Percentiles rank a stretch among this genome's conserved stretches.
phyloP scores from a whole-genome alignment of 2,113 vertebrate species.

The Oreocharis arfaki region DNA sequence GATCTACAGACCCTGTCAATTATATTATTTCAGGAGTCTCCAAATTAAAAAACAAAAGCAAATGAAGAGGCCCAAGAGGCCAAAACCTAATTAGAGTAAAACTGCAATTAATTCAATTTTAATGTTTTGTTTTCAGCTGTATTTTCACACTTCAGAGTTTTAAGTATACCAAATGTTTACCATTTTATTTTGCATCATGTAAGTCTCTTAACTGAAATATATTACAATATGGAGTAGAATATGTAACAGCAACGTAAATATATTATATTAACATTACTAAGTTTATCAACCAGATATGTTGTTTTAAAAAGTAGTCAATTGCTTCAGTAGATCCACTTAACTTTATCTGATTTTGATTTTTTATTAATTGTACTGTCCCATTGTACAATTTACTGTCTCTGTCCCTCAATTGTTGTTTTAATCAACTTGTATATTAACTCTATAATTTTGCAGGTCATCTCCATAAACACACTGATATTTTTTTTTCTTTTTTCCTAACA shows the following conservation, averaged over 20 bases:
- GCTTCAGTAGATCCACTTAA: neutral
- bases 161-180: neutral
- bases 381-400: neutral
- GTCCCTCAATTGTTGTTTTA: neutral
- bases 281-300: neutral
- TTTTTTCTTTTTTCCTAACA: neutral
- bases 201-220: neutral
- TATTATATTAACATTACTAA: neutral
- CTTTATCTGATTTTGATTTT: neutral
- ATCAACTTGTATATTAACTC: neutral
- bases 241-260: neutral
- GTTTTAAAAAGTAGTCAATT: neutral
- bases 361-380: neutral
- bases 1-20: neutral
- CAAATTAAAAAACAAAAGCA: neutral
- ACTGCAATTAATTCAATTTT: neutral
- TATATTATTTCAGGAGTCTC: neutral
- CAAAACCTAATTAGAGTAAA: neutral
- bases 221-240: neutral
- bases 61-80: fast-evolving
- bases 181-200: neutral
- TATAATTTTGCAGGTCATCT: neutral
- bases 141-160: neutral
- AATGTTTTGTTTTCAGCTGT: neutral
- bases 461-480: neutral